These are phyloP conservation scores for Volucella inanis DNA, from an alignment of 2,888 invertebrate genomes.

Conservation along the genomic window DNA sequence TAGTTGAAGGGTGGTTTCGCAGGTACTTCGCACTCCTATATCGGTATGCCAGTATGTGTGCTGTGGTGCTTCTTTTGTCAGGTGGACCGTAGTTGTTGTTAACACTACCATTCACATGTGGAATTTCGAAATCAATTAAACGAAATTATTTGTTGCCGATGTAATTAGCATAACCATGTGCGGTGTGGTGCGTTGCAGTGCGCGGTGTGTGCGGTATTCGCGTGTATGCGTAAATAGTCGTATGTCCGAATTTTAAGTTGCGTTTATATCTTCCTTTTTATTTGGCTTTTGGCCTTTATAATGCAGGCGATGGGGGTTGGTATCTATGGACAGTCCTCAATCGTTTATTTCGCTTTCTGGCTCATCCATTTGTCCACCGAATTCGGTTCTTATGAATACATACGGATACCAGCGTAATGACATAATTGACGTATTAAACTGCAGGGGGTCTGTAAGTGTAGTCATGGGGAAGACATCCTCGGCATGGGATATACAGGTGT, in stretches of 20 bases:
- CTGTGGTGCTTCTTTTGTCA: conserved; percentile 57
- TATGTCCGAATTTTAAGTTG: conserved; percentile 37
- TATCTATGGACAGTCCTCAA: conserved; percentile 31
- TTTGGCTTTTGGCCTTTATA: background rate
- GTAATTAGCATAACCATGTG: conserved; percentile 75
- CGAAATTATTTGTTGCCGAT: conserved; percentile 75
- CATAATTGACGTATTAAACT: conserved; percentile 62
- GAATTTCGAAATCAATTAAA: conserved; percentile 75
- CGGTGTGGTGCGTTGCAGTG: conserved; percentile 52
- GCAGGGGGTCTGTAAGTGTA: conserved; percentile 14
- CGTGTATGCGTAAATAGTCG: conserved; percentile 34
- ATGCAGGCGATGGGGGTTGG: conserved; percentile 5
- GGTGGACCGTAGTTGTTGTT: conserved; percentile 72
- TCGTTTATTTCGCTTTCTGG: conserved; percentile 37
- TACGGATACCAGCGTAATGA: conserved; percentile 39
- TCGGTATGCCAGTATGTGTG: background rate
- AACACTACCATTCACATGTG: conserved; percentile 69
- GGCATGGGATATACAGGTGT: conserved; percentile 37
- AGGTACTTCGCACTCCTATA: conserved; percentile 29
- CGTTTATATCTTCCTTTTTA: conserved; percentile 11
- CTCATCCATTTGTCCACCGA: conserved; percentile 29
- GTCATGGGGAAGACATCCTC: conserved; percentile 3
- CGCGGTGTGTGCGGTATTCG: conserved; percentile 52
- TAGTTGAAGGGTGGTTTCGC: background rate
- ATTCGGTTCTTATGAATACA: background rate